A percentile compares a stretch with the other conserved stretches of the same genome.
Evolutionary conservation across 2,113 vertebrate genomes (phyloP).

Genomic region (Ciconia stormi): DNA sequence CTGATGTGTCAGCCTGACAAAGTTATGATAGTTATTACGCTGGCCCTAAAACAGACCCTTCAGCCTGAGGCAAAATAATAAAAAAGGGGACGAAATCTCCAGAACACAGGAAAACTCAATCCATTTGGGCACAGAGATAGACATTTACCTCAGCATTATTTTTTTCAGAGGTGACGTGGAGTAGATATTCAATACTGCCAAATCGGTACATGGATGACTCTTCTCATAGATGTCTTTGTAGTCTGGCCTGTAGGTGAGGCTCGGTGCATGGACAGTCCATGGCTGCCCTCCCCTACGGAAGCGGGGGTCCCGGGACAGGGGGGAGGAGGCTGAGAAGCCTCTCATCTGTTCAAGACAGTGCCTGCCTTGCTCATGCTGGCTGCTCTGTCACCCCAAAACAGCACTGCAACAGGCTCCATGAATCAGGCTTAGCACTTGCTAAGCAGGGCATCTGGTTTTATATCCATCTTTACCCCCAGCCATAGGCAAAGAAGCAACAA

Average conservation of each 20-base stretch:
- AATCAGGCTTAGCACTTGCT: neutral
- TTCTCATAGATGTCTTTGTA: neutral
- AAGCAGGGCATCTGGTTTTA: neutral
- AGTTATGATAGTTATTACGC: constrained; percentile 32
- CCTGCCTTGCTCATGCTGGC: neutral
- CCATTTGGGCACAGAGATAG: neutral
- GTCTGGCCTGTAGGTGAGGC: neutral
- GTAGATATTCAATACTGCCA: neutral
- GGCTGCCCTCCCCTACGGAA: neutral
- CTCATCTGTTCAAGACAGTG: neutral
- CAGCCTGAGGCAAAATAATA: constrained; percentile 9
- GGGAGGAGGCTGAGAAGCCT: neutral
- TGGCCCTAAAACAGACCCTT: constrained; percentile 4
- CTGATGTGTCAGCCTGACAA: constrained; percentile 40
- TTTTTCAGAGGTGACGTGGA: neutral
- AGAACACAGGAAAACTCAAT: neutral
- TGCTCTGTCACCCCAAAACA: neutral
- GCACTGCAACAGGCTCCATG: neutral
- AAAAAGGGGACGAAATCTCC: constrained; percentile 4
- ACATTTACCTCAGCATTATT: neutral
- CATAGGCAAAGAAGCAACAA: neutral
- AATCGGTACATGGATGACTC: neutral
- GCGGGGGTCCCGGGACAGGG: neutral
- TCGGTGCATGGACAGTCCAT: rapidly evolving
- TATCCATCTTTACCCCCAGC: neutral